Percentiles rank a stretch among this genome's conserved stretches.
These are phyloP conservation scores for Boloria selene DNA, from an alignment of 2,888 invertebrate species.

Conservation along the genomic window DNA sequence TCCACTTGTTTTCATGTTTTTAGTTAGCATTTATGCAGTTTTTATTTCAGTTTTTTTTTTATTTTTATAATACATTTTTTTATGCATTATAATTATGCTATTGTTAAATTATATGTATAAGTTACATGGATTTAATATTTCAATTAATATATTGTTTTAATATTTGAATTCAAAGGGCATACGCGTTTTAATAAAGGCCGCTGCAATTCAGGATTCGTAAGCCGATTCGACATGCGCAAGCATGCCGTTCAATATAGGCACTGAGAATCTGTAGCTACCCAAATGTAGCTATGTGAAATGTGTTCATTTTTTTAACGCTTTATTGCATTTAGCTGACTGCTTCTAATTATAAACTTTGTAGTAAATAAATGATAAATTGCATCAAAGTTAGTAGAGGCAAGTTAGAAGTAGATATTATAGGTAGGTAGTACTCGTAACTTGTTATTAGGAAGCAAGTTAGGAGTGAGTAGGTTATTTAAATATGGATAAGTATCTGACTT, in stretches of 20 bases:
- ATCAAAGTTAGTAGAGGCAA: not conserved
- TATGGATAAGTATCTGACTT: too few relatives aligned
- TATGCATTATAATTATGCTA: too few relatives aligned
- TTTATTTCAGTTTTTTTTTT: too few relatives aligned
- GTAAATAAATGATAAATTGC: not conserved
- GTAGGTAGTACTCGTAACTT: too few relatives aligned
- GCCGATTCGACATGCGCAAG: constrained; percentile 35
- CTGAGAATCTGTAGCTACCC: constrained; percentile 19
- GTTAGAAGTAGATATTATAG: not conserved
- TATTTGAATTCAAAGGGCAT: not conserved
- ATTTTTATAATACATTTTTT: too few relatives aligned
- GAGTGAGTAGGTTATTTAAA: too few relatives aligned
- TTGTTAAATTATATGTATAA: too few relatives aligned
- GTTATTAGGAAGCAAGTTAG: too few relatives aligned
- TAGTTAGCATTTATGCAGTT: too few relatives aligned
- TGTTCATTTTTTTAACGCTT: constrained; percentile 9
- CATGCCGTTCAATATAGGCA: constrained; percentile 34
- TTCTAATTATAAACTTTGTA: not conserved
- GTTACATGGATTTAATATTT: too few relatives aligned
- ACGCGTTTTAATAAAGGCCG: constrained; percentile 8
- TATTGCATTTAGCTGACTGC: not conserved
- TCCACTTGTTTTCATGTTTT: too few relatives aligned
- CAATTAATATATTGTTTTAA: not conserved
- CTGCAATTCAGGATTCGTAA: constrained; percentile 13
- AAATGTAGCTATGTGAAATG: constrained; percentile 20